Evolutionary conservation across 1,140 invertebrate genomes (phyloP), one percentile per base, ranked within the genome.

Genomic region (Drosophila burlai): DNA sequence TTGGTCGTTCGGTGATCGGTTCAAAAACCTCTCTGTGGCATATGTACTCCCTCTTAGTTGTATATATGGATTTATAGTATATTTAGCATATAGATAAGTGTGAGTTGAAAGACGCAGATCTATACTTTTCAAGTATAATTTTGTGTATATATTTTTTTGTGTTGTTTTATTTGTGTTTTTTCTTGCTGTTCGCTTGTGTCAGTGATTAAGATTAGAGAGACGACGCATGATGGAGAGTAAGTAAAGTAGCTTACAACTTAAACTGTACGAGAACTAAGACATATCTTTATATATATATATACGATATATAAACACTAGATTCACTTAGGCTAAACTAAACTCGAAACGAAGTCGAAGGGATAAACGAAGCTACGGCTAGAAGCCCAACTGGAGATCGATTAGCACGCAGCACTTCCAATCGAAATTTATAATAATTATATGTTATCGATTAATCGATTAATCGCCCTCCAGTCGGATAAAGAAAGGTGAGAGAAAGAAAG

Each of bases 311-410:
- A 91, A 91, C 80, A 87, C 83, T 91, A 91, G 77, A 84, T 76
- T 89, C 74, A 83, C 87, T 91, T 91, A 91, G 69, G 69, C 81
- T 90, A 81, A 84, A 84, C 84, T 87, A 87, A 83, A 81, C 72
- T 73, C 63, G 66, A 75, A 74, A 79, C 76, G 68, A 82, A 81
- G 76, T 78, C 54, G 72, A 55, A 55, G 52, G 52, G 49, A 40
- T 29, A 60, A 59, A 68, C 47, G 36, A 75, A 43, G 50, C 52
- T 55, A 55, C 52, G 26, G 46, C 46, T 21, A 54, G 11, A 55
- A 18, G 29, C 1, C 34, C 52, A 38, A 55, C 21, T 6, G 34
- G 15, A 55, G 52, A 55, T 24, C 9, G 34, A 38, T 55, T 16
- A 24, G 21, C 31, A 24, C 18, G 15, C 5, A 21, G 15, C 5